Percentiles rank a stretch among this genome's conserved stretches.
These are phyloP conservation scores for Ruditapes philippinarum DNA, from an alignment of 1,140 invertebrate species.

Conservation along the genomic window DNA sequence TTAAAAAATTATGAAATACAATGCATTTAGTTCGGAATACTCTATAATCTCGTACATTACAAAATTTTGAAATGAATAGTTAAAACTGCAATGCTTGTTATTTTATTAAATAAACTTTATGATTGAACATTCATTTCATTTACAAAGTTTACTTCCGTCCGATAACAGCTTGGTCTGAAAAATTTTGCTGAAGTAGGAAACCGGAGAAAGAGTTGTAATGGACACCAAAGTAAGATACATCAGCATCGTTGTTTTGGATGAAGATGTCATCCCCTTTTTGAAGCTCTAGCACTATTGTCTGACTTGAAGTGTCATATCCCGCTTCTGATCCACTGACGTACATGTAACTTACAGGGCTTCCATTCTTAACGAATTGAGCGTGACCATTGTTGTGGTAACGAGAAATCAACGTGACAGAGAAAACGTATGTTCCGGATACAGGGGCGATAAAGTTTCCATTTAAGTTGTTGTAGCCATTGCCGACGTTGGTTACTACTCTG, in stretches of 20 bases:
- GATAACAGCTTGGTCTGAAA: not conserved
- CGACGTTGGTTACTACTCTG: not conserved
- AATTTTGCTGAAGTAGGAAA: not conserved
- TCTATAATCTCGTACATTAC: too few relatives aligned
- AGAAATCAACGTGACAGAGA: not conserved
- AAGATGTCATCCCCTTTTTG: not conserved
- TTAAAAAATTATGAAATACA: too few relatives aligned
- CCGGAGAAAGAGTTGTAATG: not conserved
- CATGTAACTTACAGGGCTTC: not conserved
- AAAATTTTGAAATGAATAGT: too few relatives aligned
- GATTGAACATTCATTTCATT: too few relatives aligned
- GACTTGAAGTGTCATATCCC: not conserved
- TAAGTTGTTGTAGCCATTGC: not conserved
- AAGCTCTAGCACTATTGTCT: not conserved
- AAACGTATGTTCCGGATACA: not conserved
- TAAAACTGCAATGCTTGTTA: too few relatives aligned
- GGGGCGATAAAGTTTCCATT: slow-evolving; percentile 20
- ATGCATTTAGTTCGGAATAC: too few relatives aligned
- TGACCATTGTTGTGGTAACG: not conserved
- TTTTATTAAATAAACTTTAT: too few relatives aligned
- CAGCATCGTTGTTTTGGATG: not conserved
- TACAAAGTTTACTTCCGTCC: not conserved
- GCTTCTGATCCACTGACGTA: not conserved
- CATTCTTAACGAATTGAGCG: not conserved
- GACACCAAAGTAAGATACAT: not conserved